Percentiles rank a stretch among this genome's conserved stretches.
Evolutionary conservation across 1,140 invertebrate species (phyloP).

Genomic region (Meloidogyne chitwoodi): DNA sequence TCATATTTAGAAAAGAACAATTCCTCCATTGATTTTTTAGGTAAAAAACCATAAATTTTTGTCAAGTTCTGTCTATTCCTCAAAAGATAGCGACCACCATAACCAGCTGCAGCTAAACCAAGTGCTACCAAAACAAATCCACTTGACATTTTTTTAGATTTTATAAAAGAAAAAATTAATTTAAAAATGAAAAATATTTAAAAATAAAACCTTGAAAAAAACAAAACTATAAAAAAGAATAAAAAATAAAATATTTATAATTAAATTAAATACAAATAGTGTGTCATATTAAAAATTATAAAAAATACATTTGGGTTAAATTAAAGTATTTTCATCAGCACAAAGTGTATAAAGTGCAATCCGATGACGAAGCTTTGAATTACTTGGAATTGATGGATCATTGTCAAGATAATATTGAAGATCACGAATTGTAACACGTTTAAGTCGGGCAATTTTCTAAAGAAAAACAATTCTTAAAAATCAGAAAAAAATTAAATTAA

Average conservation of each 20-base stretch:
- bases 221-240: too few relatives aligned
- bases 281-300: background rate
- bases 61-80: background rate
- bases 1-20: conserved; percentile 73
- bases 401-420: conserved; percentile 30
- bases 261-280: too few relatives aligned
- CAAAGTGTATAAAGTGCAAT: conserved; percentile 13
- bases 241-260: too few relatives aligned
- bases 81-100: conserved; percentile 74
- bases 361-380: conserved; percentile 8
- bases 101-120: conserved; percentile 78
- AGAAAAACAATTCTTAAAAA: too few relatives aligned
- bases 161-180: conserved; percentile 3
- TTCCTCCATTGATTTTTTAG: conserved; percentile 70
- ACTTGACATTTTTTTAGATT: conserved; percentile 16
- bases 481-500: background rate
- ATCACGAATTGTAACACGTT: conserved; percentile 45
- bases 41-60: background rate
- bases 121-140: conserved; percentile 73
- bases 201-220: too few relatives aligned
- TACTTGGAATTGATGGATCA: conserved; percentile 15
- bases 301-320: background rate
- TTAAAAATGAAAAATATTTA: background rate
- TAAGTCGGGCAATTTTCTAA: conserved; percentile 27
- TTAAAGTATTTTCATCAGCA: conserved; percentile 8